Evolutionary conservation across 2,113 vertebrate genomes (phyloP), one percentile per base, ranked within the genome.

Genomic region (Oxygymnocypris stewartii): DNA sequence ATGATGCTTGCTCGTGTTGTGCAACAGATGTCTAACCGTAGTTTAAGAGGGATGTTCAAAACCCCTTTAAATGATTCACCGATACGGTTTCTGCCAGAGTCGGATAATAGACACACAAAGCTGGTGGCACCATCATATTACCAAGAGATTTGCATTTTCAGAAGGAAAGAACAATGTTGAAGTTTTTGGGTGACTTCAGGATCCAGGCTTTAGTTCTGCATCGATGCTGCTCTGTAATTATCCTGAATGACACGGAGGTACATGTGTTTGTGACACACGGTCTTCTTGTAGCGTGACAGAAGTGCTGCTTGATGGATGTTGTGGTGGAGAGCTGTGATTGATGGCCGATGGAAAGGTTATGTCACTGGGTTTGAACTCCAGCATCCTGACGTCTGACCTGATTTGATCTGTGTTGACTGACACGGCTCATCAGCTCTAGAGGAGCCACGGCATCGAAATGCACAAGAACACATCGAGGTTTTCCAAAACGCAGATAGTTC

Each of bases 291-390:
- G 69, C 23, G 42, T 14, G 85, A 57, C 69, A 81, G 49, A 84
- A 80, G 57, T 77, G n/a, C 51, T 35, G 57, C 23, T 1, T 78
- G 78, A 87, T 86, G 79, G 78, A 82, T 85, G 86, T 14, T 63
- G 35, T 3, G 59, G 82, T 88, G 84, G 93, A 91, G 91, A 91
- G 88, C 88, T 87, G 74, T 91, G 91, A 93, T 92, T 92, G 89
- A 93, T 92, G 87, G 79, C 61, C 88, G 88, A 86, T 81, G 88
- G 74, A 91, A 89, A 88, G 88, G 88, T 81, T 86, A 83, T 77
- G 63, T 89, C 92, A 92, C 31, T 18, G 89, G 85, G 4, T 88
- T 76, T 20, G 87, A 67, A 31, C 84, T 14, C 14, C 42, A 83
- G 85, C 89, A 86, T 86, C 82, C 25, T 88, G 86, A 88, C 88